Evolutionary conservation across 2,797 vertebrate genomes (phyloP).

Genomic region (Peromyscus aztecus): DNA sequence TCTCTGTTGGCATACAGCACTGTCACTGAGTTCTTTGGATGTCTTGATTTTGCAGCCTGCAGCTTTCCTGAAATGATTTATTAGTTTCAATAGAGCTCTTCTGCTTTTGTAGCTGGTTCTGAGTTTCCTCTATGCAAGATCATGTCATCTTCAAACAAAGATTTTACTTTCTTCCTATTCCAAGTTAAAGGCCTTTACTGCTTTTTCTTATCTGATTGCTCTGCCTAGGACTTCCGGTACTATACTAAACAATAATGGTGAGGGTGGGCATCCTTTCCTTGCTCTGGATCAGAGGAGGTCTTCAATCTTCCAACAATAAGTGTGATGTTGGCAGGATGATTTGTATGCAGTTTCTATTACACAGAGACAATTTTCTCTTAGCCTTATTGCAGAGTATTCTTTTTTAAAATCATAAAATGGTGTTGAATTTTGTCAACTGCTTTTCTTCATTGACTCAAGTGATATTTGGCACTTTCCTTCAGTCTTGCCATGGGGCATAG

Average conservation of each 20-base stretch:
- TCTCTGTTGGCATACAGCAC: background rate
- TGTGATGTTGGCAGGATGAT: background rate
- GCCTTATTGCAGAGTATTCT: background rate
- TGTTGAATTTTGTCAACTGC: background rate
- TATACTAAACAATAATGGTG: background rate
- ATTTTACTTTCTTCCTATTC: background rate
- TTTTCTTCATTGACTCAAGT: background rate
- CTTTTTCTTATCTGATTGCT: background rate
- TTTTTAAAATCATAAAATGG: background rate
- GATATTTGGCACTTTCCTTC: background rate
- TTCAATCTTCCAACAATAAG: background rate
- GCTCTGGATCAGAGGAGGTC: background rate
- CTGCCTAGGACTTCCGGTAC: background rate
- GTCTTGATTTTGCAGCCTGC: background rate
- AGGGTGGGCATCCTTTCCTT: background rate
- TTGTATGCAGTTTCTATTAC: background rate
- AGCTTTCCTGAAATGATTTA: background rate
- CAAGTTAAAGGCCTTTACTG: background rate
- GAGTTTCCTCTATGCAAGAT: background rate
- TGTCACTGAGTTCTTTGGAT: background rate
- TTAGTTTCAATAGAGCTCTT: background rate
- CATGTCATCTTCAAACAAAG: constrained; percentile 4
- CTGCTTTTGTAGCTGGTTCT: background rate
- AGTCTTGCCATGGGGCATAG: background rate
- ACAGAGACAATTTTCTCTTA: background rate